A percentile compares a stretch with the other conserved stretches of the same genome.
Conservation (phyloP, 2,113 vertebrate species). For the Xenopus laevis region DNA sequence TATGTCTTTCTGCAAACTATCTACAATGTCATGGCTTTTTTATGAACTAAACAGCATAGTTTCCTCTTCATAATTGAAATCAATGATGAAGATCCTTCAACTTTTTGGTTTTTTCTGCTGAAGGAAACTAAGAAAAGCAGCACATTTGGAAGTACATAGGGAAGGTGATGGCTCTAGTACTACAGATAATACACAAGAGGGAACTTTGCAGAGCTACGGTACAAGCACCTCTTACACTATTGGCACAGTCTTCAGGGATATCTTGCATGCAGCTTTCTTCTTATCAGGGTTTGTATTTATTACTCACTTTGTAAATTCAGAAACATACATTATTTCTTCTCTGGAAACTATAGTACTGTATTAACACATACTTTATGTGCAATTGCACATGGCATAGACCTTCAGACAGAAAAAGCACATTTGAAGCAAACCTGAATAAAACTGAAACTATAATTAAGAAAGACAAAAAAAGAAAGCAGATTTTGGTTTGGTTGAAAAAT, state of each 20-base stretch:
- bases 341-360: conserved; percentile 11
- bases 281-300: conserved; percentile 97
- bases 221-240: conserved; percentile 78
- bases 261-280: conserved; percentile 94
- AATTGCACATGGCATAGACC: too few relatives aligned
- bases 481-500: too few relatives aligned
- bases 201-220: conserved; percentile 75
- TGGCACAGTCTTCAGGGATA: conserved; percentile 89
- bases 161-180: conserved; percentile 98
- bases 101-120: conserved; percentile 79
- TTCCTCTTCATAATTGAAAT: too few relatives aligned
- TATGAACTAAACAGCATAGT: too few relatives aligned
- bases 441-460: too few relatives aligned
- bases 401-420: too few relatives aligned
- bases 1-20: too few relatives aligned
- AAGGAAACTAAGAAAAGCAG: conserved; percentile 99
- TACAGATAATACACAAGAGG: conserved; percentile 96
- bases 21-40: too few relatives aligned
- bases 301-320: conserved; percentile 52
- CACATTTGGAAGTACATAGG: conserved; percentile 96
- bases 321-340: conserved; percentile 62
- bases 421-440: too few relatives aligned
- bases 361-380: too few relatives aligned
- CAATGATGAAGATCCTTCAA: conserved; percentile 56
- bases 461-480: too few relatives aligned